Evolutionary conservation across 37 sponge, comb jelly and placozoan genomes (phyloP), one percentile per base, ranked within the genome.

Genomic region (Cliona cf. orientalis): DNA sequence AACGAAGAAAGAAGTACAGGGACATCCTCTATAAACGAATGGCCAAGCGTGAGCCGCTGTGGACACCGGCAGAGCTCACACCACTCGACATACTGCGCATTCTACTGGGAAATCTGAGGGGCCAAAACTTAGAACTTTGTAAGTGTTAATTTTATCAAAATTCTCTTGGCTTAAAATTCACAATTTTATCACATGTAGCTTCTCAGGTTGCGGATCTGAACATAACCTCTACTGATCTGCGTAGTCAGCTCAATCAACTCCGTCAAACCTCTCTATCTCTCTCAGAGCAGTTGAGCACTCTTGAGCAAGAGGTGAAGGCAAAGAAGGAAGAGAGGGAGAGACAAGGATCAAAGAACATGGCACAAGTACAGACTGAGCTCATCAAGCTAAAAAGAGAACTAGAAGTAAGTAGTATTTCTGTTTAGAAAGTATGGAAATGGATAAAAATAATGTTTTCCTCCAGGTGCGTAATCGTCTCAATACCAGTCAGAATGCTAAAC

Each of bases 401-500:
- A n/a, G 82, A 82, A 37, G 82, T 82, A 43, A 38, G 63, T 58
- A 38, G 40, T 49, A 19, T 49, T 9, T 49, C 53, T 14, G 14
- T 49, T 49, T 49, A 49, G 9, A 49, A 9, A 9, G 14, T 49
- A 49, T 49, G 53, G 53, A 14, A 49, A 49, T 49, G 11, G 17
- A 17, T 49, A 49, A 49, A 19, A 49, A 11, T 49, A 49, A 19
- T 19, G 17, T 9, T 39, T 7, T 71, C 37, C 41, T 40, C 3
- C 66, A 78, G 79, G 41, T 46, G 45, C 38, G 64, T 22, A 85
- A 85, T 43, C 46, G 67, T 26, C 85, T 85, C 3, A 85, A 85
- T 57, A 23, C 46, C 2, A 32, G 29, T 34, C 85, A 76, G 63
- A 76, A 32, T 7, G 34, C 76, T 23, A 85, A 85, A 49, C 46